Percentiles rank a stretch among this genome's conserved stretches.
phyloP scores from a whole-genome alignment of 2,888 invertebrate species.

The Rotaria socialis region DNA sequence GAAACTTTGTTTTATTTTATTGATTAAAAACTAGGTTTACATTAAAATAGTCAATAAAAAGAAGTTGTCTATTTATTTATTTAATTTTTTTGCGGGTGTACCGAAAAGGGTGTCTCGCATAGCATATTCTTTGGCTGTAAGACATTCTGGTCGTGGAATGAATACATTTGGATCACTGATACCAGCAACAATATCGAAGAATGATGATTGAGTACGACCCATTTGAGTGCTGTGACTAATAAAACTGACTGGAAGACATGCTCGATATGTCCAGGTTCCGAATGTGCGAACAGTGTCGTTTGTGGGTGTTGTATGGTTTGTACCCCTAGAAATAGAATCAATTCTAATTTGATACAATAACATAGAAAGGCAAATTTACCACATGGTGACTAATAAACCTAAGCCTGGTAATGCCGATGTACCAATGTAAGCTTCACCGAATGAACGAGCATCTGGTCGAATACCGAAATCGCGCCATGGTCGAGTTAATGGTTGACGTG shows the following conservation, averaged over 20 bases:
- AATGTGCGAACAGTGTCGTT: conserved; percentile 38
- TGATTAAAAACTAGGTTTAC: too few species aligned
- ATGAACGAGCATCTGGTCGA: conserved; percentile 38
- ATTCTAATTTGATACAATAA: background rate
- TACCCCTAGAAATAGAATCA: background rate
- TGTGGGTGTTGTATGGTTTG: conserved; percentile 29
- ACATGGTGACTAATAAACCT: conserved; percentile 37
- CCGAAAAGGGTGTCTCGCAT: background rate
- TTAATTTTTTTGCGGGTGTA: too few species aligned
- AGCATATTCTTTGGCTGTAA: background rate
- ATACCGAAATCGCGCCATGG: conserved; percentile 44
- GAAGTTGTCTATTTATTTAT: too few species aligned
- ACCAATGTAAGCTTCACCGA: conserved; percentile 46
- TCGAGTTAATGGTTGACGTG: conserved; percentile 38
- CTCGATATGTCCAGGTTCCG: conserved; percentile 42
- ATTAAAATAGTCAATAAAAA: too few species aligned
- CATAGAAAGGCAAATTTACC: background rate
- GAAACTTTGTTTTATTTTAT: too few species aligned
- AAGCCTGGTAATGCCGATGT: conserved; percentile 37
- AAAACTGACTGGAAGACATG: conserved; percentile 35
- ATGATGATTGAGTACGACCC: conserved; percentile 8
- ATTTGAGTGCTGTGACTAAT: background rate
- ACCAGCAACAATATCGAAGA: conserved; percentile 43
- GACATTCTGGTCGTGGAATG: conserved; percentile 40
- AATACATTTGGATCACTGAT: conserved; percentile 46